Percentiles rank a stretch among this genome's conserved stretches.
phyloP scores from a whole-genome alignment of 2,888 invertebrate species.

The Polymixis flavicincta region DNA sequence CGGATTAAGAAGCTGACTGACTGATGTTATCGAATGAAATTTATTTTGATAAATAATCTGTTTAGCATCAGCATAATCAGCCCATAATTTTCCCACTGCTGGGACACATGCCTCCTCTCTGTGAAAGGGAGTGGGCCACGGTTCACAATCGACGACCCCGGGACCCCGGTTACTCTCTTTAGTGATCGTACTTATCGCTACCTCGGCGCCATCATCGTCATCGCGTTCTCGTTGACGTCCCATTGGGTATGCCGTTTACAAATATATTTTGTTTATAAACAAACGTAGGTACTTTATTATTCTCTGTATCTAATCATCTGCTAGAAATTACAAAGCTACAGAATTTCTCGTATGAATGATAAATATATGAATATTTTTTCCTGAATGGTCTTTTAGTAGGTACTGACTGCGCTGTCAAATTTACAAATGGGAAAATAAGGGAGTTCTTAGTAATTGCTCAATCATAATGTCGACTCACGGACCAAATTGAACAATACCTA shows the following conservation, averaged over 20 bases:
- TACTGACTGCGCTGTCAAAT: background rate
- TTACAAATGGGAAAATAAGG: background rate
- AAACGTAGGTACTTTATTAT: background rate
- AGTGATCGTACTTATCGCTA: background rate
- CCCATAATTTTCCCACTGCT: too few species aligned
- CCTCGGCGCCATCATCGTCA: background rate
- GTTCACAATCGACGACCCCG: too few species aligned
- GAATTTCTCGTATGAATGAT: too few species aligned
- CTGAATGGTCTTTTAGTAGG: background rate
- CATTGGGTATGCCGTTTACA: background rate
- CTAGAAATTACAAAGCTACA: background rate
- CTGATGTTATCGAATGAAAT: too few species aligned
- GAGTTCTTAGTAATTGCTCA: background rate
- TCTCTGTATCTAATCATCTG: constrained; percentile 8
- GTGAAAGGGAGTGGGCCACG: too few species aligned
- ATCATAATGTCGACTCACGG: background rate
- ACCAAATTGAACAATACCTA: background rate
- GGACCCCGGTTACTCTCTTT: too few species aligned
- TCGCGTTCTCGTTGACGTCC: background rate
- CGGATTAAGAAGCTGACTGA: too few species aligned
- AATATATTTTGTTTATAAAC: background rate
- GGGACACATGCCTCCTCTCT: too few species aligned
- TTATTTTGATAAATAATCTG: too few species aligned
- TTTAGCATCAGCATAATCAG: too few species aligned
- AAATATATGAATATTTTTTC: constrained; percentile 3